phyloP scores from a whole-genome alignment of 2,797 vertebrate genomes.

The Acanthurus lineatus region DNA sequence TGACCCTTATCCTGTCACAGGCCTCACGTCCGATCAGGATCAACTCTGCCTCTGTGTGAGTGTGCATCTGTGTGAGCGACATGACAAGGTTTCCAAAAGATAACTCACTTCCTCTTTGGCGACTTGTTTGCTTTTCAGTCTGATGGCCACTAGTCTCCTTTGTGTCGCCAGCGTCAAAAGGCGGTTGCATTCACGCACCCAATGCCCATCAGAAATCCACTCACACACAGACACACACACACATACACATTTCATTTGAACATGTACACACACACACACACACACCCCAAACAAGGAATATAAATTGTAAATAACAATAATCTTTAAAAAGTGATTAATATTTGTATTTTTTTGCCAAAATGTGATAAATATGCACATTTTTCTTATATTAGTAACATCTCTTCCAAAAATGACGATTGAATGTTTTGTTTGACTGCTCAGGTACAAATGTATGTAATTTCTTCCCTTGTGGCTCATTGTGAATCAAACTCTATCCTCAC shows the following conservation, averaged over 20 bases:
- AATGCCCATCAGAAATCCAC: not conserved
- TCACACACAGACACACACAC: not conserved
- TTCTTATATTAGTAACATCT: not conserved
- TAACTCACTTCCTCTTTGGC: conserved; percentile 78
- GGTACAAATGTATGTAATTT: not conserved
- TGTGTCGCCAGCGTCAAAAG: conserved; percentile 68
- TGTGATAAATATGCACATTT: not conserved
- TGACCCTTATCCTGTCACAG: conserved; percentile 64
- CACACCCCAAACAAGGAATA: conserved; percentile 8
- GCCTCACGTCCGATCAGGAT: conserved; percentile 80
- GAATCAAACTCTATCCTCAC: not conserved
- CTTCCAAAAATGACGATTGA: not conserved
- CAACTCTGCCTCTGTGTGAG: conserved; percentile 64
- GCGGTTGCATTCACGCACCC: conserved; percentile 40
- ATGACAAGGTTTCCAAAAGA: conserved; percentile 74
- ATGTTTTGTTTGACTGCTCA: not conserved
- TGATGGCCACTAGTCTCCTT: conserved; percentile 77
- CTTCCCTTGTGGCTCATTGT: not conserved
- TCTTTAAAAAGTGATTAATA: too few relatives aligned
- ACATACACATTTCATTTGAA: not conserved
- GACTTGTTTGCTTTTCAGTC: conserved; percentile 84
- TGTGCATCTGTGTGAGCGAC: conserved; percentile 44
- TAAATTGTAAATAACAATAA: conserved; percentile 10
- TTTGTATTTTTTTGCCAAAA: not conserved
- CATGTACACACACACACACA: not conserved